phyloP scores from a whole-genome alignment of 2,888 invertebrate genomes.

The Drosophila flavopinicola region DNA sequence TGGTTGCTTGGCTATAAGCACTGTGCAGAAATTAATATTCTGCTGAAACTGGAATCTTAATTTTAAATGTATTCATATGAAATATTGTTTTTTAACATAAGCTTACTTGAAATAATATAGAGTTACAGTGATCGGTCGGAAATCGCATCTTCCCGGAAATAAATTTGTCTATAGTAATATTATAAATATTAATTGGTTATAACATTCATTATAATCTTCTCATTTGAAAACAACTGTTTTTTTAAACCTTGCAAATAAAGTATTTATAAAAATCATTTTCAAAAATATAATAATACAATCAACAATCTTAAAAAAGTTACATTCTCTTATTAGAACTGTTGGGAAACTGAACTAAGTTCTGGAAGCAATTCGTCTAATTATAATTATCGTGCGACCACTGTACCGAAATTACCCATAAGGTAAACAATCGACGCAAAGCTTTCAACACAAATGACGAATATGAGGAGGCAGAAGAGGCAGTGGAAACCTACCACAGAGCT shows the following conservation, averaged over 20 bases:
- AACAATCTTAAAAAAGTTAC: too few species aligned
- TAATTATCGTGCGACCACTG: not conserved
- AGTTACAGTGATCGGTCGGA: not conserved
- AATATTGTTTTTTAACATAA: too few species aligned
- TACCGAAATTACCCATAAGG: slow-evolving; percentile 1
- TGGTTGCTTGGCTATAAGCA: not conserved
- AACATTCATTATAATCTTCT: too few species aligned
- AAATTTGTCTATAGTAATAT: too few species aligned
- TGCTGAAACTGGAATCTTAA: not conserved
- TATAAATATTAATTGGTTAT: too few species aligned
- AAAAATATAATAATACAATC: too few species aligned
- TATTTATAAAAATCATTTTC: not conserved
- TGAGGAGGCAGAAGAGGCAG: slow-evolving; percentile 7
- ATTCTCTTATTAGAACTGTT: too few species aligned
- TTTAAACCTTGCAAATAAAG: too few species aligned
- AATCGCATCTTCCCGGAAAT: too few species aligned
- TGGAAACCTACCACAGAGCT: slow-evolving; percentile 46
- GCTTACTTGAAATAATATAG: too few species aligned
- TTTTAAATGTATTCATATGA: not conserved
- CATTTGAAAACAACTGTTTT: too few species aligned
- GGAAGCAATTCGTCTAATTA: not conserved
- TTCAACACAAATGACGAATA: slow-evolving; percentile 14
- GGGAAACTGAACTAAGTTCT: too few species aligned
- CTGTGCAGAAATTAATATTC: not conserved
- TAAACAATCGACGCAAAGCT: slow-evolving; percentile 47